These are phyloP conservation scores for Trissonchulus latispiculum DNA, from an alignment of 2,888 invertebrate genomes.

Conservation along the genomic window DNA sequence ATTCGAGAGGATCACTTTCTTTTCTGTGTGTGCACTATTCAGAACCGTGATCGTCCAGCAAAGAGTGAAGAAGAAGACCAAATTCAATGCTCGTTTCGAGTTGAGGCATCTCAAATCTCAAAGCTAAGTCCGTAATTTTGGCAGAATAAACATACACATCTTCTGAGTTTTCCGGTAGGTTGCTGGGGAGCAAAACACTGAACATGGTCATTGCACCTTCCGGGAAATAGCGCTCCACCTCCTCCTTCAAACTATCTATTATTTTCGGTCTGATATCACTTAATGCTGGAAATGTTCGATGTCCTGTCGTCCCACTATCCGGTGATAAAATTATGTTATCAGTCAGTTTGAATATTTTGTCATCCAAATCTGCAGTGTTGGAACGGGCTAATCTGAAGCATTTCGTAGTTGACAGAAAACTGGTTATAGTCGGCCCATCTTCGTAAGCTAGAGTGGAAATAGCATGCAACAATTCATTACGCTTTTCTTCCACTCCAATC, in stretches of 20 bases:
- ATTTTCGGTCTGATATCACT: neutral
- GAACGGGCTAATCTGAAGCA: too few species aligned
- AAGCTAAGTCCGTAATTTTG: neutral
- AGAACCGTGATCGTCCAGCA: neutral
- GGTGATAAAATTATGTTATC: neutral
- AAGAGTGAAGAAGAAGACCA: neutral
- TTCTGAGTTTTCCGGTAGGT: neutral
- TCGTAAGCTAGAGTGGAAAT: neutral
- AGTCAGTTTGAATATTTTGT: neutral
- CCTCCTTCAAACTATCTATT: neutral
- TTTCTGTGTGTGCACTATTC: neutral
- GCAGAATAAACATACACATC: neutral
- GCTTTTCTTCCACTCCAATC: neutral
- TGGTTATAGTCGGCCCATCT: neutral
- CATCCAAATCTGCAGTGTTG: neutral
- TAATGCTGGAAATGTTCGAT: neutral
- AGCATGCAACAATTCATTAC: neutral
- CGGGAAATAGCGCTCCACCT: neutral
- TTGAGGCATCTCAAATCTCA: neutral
- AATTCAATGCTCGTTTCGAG: neutral
- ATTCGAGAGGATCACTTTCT: neutral
- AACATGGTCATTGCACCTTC: neutral
- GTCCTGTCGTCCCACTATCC: neutral
- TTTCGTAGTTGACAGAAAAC: neutral
- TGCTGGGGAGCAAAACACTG: neutral